These are phyloP conservation scores for Drosophila triauraria DNA, from an alignment of 1,140 invertebrate genomes.

Conservation along the genomic window DNA sequence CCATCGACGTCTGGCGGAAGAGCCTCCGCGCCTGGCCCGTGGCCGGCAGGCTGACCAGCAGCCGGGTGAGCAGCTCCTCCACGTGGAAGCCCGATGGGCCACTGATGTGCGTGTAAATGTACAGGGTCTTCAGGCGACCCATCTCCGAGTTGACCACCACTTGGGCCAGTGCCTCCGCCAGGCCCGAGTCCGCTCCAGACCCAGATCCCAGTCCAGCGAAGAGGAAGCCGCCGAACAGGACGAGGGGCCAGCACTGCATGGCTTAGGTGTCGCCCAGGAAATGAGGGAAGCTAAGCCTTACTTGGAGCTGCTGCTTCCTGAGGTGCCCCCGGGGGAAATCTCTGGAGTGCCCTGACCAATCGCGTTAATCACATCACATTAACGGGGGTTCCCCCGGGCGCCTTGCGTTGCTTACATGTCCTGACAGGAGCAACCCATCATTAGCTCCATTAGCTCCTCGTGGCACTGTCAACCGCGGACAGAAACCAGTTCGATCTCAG, in stretches of 20 bases:
- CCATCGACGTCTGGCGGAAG: slow-evolving; percentile 18
- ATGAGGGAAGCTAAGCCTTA: neutral
- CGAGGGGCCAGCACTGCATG: slow-evolving; percentile 6
- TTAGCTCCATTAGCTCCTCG: neutral
- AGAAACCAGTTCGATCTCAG: too few species aligned
- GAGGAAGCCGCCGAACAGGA: neutral
- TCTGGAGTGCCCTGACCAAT: slow-evolving; percentile 10
- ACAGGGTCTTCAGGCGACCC: slow-evolving; percentile 41
- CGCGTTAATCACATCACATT: slow-evolving; percentile 20
- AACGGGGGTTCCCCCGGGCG: neutral
- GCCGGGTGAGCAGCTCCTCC: slow-evolving; percentile 25
- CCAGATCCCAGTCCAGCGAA: neutral
- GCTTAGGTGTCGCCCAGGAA: slow-evolving; percentile 3
- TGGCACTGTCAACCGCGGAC: neutral
- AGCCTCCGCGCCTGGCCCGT: slow-evolving; percentile 24
- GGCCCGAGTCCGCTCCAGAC: too few species aligned
- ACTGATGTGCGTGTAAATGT: slow-evolving; percentile 46
- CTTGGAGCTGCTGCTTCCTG: neutral
- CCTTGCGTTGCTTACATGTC: neutral
- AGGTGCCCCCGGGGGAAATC: slow-evolving; percentile 22
- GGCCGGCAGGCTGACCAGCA: slow-evolving; percentile 13
- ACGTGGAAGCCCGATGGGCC: slow-evolving; percentile 3
- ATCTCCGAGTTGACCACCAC: slow-evolving; percentile 60
- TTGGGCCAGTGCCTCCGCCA: slow-evolving; percentile 39
- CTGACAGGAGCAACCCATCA: neutral